A percentile compares a stretch with the other conserved stretches of the same genome.
Conservation (phyloP, 92 coral and sea anemone genomes). For the Zoanthus solanderi region DNA sequence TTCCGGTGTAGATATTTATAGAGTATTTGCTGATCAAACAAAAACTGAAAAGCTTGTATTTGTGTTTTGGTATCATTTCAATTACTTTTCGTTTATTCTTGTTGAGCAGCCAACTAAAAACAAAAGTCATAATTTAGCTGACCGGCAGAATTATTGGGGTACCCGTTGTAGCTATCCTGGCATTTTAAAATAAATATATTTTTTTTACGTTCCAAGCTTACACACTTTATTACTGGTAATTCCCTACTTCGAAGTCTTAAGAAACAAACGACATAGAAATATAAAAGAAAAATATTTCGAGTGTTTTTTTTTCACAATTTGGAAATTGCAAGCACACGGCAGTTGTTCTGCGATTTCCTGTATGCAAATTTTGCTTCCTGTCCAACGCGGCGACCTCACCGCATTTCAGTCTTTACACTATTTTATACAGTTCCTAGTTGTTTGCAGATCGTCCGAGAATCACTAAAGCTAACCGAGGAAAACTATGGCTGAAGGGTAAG, state of each 20-base stretch:
- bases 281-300: neutral
- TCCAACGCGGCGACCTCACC: conserved; percentile 8
- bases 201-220: neutral
- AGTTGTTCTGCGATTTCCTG: conserved; percentile 33
- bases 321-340: neutral
- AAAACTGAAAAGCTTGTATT: conserved; percentile 4
- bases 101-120: conserved; percentile 27
- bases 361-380: conserved; percentile 36
- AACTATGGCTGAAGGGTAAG: conserved; percentile 34
- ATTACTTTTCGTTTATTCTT: conserved; percentile 15
- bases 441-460: conserved; percentile 28
- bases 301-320: neutral
- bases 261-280: neutral
- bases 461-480: conserved; percentile 15
- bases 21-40: conserved; percentile 23
- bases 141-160: conserved; percentile 5
- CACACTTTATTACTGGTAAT: neutral
- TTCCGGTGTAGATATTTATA: conserved; percentile 11
- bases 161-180: neutral
- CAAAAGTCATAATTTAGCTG: conserved; percentile 8
- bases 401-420: conserved; percentile 29
- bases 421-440: conserved; percentile 28
- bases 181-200: neutral
- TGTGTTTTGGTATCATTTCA: conserved; percentile 3
- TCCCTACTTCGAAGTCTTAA: neutral